Base-by-base conservation (phyloP, 2,888 invertebrate genomes). In the Drosophila kambysellisi region DNA sequence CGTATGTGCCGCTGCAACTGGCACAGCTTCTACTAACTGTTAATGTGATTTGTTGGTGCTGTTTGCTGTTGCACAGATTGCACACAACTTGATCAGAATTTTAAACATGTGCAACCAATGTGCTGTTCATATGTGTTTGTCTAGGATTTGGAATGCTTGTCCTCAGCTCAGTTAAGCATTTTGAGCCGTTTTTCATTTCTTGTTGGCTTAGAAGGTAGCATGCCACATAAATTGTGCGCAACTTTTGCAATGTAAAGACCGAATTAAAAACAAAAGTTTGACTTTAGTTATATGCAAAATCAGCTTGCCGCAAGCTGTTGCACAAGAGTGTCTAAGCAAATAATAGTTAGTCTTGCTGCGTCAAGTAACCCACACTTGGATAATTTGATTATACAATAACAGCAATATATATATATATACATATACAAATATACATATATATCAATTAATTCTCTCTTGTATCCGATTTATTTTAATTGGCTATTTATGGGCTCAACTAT, bases 261-360 rank as follows among this genome's bases (percentile, higher is more conserved):
- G 4, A 20, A 70, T 52, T 57, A 70, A 61, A 39, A 69, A 60
- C 61, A 68, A 81, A 77, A 70, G 59, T 70, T 81, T 30, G 39
- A 77, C 70, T 81, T 67, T 50, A 52, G 48, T 51, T 62, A 59
- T 53, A 54, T 17, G 43, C 57, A 35, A 46, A 37, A 33, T 75
- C 53, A 37, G n/a, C 48, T 41, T 58, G 66, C 58, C 37, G 53
- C 52, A 57, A 56, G 51, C 29, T 46, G 29, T 37, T 37, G 61
- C 35, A 37, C 37, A 32, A 39, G 30, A 17, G 39, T 39, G 33
- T 33, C 29, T 33, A n/a, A 52, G 35, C 37, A 43, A 37, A 53
- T 54, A 29, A 29, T 48, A 29, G 37, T 39, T 65, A 20, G 52
- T 53, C 43, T 41, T 57, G 54, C 54, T 39, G 51, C 65, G 12